A percentile compares a stretch with the other conserved stretches of the same genome.
These are phyloP conservation scores for Oenanthe oenanthe DNA, from an alignment of 2,113 vertebrate genomes.

Conservation along the genomic window DNA sequence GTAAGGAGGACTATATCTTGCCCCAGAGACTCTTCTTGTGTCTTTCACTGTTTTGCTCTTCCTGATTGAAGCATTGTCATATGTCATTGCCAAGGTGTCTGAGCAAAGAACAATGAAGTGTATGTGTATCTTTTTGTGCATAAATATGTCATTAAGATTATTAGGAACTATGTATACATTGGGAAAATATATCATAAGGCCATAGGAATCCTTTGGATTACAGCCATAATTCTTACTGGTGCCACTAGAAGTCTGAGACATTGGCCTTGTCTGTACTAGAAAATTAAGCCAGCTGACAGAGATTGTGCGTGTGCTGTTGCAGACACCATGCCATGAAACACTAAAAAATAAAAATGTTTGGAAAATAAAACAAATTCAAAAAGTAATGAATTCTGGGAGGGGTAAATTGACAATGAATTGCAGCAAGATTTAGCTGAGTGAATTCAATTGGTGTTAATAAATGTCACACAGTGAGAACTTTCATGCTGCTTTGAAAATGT, in stretches of 20 bases:
- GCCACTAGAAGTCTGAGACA: not conserved
- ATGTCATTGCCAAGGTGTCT: not conserved
- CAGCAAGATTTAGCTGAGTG: conserved; percentile 33
- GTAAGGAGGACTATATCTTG: not conserved
- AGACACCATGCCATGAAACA: not conserved
- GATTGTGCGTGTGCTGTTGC: not conserved
- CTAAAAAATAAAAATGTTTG: not conserved
- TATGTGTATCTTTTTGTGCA: not conserved
- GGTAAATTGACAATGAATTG: not conserved
- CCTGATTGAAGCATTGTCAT: not conserved
- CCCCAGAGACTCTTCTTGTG: fast-evolving
- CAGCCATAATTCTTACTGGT: not conserved
- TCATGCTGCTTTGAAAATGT: conserved; percentile 2
- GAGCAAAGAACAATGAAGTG: not conserved
- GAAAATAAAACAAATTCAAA: not conserved
- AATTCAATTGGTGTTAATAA: conserved; percentile 33
- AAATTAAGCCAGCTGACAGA: not conserved
- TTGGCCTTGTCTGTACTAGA: not conserved
- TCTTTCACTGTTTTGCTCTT: not conserved
- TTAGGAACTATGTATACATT: not conserved
- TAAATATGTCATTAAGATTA: not conserved
- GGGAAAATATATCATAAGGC: not conserved
- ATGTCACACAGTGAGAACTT: not conserved
- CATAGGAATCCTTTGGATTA: not conserved
- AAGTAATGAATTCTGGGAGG: not conserved